Percentiles rank a stretch among this genome's conserved stretches.
These are phyloP conservation scores for Acanthurus tractus DNA, from an alignment of 2,797 vertebrate genomes.

Conservation along the genomic window DNA sequence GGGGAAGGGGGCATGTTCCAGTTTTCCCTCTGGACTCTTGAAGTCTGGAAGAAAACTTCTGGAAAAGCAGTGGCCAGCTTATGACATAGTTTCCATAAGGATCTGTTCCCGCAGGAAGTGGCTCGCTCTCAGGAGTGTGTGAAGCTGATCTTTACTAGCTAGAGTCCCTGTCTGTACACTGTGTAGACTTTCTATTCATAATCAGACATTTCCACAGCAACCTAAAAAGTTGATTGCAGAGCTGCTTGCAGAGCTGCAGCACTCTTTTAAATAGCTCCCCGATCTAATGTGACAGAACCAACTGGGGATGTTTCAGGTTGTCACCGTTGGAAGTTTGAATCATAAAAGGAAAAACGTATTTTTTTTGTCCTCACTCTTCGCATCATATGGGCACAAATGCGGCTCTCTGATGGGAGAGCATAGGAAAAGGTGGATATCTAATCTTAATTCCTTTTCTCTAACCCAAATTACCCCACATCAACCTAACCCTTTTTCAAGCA, in stretches of 20 bases:
- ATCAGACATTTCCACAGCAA: constrained; percentile 85
- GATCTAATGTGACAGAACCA: constrained; percentile 71
- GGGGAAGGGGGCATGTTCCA: constrained; percentile 53
- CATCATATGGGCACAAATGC: constrained; percentile 75
- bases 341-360: constrained; percentile 65
- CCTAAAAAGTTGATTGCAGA: constrained; percentile 73
- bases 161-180: constrained; percentile 76
- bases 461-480: constrained; percentile 89
- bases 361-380: constrained; percentile 66
- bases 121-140: constrained; percentile 73
- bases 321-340: constrained; percentile 83
- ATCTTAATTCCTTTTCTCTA: constrained; percentile 89
- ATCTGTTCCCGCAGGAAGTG: constrained; percentile 79
- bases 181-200: constrained; percentile 77
- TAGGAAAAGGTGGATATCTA: constrained; percentile 85
- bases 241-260: constrained; percentile 54
- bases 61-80: constrained; percentile 54
- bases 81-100: constrained; percentile 74
- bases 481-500: constrained; percentile 89
- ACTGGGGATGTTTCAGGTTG: constrained; percentile 84
- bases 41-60: constrained; percentile 68
- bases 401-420: constrained; percentile 78
- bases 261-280: constrained; percentile 70
- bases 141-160: constrained; percentile 76
- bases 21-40: constrained; percentile 74